Evolutionary conservation across 2,113 vertebrate species (phyloP).

Genomic region (Proterorhinus semilunaris): DNA sequence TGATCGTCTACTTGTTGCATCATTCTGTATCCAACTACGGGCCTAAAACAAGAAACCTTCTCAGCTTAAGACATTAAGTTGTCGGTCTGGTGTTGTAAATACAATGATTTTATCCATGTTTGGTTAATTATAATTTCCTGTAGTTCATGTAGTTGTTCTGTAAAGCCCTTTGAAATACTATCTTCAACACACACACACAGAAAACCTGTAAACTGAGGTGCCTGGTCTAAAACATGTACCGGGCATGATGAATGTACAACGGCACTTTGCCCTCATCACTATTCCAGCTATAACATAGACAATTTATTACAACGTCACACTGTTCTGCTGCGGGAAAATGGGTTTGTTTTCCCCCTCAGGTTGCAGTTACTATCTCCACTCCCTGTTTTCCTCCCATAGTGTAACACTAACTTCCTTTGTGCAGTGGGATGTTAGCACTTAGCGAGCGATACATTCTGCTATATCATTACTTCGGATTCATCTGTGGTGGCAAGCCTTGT

Average conservation of each 20-base stretch:
- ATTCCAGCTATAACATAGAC: conserved; percentile 3
- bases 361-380: not conserved
- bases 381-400: conserved; percentile 1
- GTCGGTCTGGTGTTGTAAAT: too few relatives aligned
- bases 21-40: too few relatives aligned
- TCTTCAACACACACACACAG: not conserved
- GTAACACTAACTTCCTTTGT: conserved; percentile 38
- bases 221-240: not conserved
- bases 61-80: too few relatives aligned
- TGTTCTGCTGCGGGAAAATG: not conserved
- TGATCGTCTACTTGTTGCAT: too few relatives aligned
- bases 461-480: conserved; percentile 52
- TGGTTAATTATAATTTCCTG: too few relatives aligned
- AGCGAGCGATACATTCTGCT: conserved; percentile 17
- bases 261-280: not conserved
- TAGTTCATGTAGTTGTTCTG: too few relatives aligned
- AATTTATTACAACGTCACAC: not conserved
- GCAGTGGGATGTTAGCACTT: conserved; percentile 35
- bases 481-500: conserved; percentile 31
- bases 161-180: not conserved
- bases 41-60: too few relatives aligned
- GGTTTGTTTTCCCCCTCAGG: not conserved
- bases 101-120: too few relatives aligned
- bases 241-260: not conserved
- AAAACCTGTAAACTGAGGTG: not conserved